phyloP scores from a whole-genome alignment of 2,888 invertebrate species.

The Brachylomia viminalis region DNA sequence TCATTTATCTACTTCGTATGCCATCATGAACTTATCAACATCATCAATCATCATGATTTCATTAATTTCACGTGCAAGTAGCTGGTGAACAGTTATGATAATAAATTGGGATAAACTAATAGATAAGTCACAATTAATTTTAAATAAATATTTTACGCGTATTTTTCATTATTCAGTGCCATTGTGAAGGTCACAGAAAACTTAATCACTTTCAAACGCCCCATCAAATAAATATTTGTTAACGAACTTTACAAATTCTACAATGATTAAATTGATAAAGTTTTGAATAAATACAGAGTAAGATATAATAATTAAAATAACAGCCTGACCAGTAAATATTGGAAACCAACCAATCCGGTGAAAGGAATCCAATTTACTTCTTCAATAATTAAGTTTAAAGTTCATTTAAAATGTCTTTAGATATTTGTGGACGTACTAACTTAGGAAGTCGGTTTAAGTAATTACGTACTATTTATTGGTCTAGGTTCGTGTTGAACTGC shows the following conservation, averaged over 20 bases:
- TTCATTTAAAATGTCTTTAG: constrained; percentile 29
- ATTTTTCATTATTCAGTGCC: not conserved
- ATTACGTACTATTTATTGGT: constrained; percentile 9
- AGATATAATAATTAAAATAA: constrained; percentile 29
- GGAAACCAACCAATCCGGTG: not conserved
- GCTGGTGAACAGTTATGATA: not conserved
- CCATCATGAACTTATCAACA: too few species aligned
- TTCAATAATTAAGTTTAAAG: constrained; percentile 34
- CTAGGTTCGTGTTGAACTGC: constrained; percentile 1
- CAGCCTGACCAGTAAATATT: constrained; percentile 32
- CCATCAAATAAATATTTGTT: constrained; percentile 23
- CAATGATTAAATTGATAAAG: constrained; percentile 42
- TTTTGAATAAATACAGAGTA: constrained; percentile 29
- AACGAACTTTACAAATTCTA: constrained; percentile 17
- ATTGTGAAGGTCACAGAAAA: not conserved
- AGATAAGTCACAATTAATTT: too few species aligned
- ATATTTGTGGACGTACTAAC: constrained; percentile 26
- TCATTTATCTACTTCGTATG: too few species aligned
- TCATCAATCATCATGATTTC: too few species aligned
- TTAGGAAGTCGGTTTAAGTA: constrained; percentile 20
- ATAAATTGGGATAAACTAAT: too few species aligned
- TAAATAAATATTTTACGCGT: not conserved
- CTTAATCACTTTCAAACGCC: constrained; percentile 13
- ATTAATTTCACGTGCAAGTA: not conserved
- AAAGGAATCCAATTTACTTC: constrained; percentile 37